Conservation (phyloP, 2,888 invertebrate species). For the Drosophila stalkeri region DNA sequence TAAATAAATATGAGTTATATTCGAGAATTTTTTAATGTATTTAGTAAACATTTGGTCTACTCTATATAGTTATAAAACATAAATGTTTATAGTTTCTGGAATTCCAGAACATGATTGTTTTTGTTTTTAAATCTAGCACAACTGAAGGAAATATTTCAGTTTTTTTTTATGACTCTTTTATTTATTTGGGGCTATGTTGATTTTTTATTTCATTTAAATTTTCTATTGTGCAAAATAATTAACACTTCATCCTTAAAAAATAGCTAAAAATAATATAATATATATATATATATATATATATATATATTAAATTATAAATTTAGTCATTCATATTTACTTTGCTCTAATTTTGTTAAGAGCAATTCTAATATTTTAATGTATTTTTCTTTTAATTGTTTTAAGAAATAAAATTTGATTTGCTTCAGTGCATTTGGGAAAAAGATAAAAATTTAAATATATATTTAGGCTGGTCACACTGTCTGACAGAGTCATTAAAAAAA, state of each 20-base stretch:
- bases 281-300: too few relatives aligned
- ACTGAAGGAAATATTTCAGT: background rate
- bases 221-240: background rate
- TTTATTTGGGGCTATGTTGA: background rate
- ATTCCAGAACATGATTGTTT: background rate
- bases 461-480: constrained; percentile 5
- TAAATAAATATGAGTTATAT: background rate
- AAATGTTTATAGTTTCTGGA: constrained; percentile 1
- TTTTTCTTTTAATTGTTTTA: background rate
- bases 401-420: constrained; percentile 1
- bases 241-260: background rate
- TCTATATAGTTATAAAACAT: background rate
- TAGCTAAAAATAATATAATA: background rate
- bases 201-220: background rate
- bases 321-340: background rate
- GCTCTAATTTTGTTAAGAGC: background rate
- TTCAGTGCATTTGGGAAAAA: background rate
- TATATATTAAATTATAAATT: background rate
- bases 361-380: background rate
- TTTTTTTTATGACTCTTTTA: background rate
- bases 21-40: too few relatives aligned
- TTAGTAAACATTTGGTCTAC: background rate
- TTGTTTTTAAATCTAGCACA: background rate
- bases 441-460: background rate
- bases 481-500: constrained; percentile 1